Evolutionary conservation across 2,797 vertebrate species (phyloP), one percentile per base, ranked within the genome.

Genomic region (Tauraco hartlaubi): DNA sequence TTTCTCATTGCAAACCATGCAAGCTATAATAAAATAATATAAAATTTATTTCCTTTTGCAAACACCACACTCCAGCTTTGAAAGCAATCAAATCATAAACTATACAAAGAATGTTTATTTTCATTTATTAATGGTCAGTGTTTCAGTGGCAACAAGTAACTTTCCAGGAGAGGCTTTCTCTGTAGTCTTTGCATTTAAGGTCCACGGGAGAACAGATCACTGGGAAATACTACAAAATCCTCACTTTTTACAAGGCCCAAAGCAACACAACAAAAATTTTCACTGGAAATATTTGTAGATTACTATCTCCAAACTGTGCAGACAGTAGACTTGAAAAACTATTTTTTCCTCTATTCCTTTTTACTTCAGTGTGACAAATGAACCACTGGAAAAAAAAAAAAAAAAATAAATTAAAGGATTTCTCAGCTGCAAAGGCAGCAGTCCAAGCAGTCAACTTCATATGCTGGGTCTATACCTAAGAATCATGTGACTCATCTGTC

Each of bases 281-380:
- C 43, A 71, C 28, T 92, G 76, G 44, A 90, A 88, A 64, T 92
- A 87, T 73, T 90, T 86, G 69, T 81, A 85, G 73, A 82, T 90
- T 67, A 19, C 44, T 79, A 76, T 93, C 80, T 86, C 29, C 62
- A 64, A 84, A 58, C 29, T 71, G n/a, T 35, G n/a, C n/a, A 67
- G 84, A 88, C 25, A 44, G 62, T 23, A 52, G 69, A 86, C 46
- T 73, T 75, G 29, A 48, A 79, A 84, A 90, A 64, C 78, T 3
- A 7, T 35, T 5, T 73, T 90, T 90, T 69, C 18, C 9, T 78
- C n/a, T 76, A 9, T 92, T 71, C 10, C 48, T 84, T 81, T 81
- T 56, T 71, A 58, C 41, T 69, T 90, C 69, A 46, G 12, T 29
- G 31, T 87, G 80, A 63, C 73, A 95, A 91, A 55, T 44, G 26